A percentile compares a stretch with the other conserved stretches of the same genome.
These are phyloP conservation scores for Caenorhabditis inopinata DNA, from an alignment of 1,140 invertebrate genomes.

Conservation along the genomic window DNA sequence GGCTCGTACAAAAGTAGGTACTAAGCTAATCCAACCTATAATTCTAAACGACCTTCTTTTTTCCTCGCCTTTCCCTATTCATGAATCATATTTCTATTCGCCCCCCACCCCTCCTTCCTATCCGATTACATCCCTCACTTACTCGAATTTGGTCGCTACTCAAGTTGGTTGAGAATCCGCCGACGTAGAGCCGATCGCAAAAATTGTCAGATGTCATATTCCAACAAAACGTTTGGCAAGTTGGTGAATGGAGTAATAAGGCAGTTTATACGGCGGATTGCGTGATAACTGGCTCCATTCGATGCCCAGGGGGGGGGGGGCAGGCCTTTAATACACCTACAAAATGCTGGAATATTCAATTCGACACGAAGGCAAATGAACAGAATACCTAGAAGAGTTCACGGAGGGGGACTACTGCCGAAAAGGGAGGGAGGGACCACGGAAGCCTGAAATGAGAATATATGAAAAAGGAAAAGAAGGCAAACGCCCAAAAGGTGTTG, in stretches of 20 bases:
- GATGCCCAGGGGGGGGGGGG: background rate
- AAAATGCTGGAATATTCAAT: slow-evolving; percentile 10
- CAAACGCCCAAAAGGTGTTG: slow-evolving; percentile 5
- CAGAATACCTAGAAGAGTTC: background rate
- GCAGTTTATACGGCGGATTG: background rate
- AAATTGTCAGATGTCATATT: background rate
- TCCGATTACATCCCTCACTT: slow-evolving; percentile 7
- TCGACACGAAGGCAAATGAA: background rate
- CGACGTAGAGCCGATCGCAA: slow-evolving; percentile 19
- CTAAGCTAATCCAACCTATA: slow-evolving; percentile 9
- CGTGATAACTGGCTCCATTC: background rate
- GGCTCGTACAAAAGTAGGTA: too few relatives aligned
- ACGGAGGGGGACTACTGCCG: too few relatives aligned
- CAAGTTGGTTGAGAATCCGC: slow-evolving; percentile 18
- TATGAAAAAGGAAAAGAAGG: background rate
- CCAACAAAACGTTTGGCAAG: background rate
- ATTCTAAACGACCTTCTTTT: background rate
- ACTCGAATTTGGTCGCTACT: slow-evolving; percentile 20
- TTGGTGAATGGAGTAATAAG: too few relatives aligned
- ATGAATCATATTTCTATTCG: slow-evolving; percentile 2
- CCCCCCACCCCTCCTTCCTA: background rate
- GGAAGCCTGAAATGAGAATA: background rate
- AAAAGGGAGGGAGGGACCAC: background rate
- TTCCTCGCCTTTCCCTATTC: background rate
- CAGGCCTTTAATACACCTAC: background rate